Base-by-base conservation (phyloP, 2,888 invertebrate species). In the Caenorhabditis angaria region DNA sequence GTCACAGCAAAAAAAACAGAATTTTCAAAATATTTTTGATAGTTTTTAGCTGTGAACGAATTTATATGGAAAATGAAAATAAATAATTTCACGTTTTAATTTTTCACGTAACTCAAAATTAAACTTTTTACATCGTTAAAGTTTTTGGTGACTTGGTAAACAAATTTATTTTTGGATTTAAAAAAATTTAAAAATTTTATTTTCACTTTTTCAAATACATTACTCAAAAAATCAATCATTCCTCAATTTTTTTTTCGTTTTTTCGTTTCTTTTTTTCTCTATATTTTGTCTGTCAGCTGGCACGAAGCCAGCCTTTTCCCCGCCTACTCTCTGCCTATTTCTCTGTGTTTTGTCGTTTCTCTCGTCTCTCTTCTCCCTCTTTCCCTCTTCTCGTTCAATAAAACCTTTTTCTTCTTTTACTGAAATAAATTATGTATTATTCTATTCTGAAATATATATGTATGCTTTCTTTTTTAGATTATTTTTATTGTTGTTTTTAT, bases 221-320 rank as follows among this genome's bases (percentile, higher is more conserved):
- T 10, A 18, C 18, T 41, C 41, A 18, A 41, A 41, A 41, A 41
- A 41, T 29, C n/a, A 55, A 10, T 50, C 48, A 22, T 53, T 35
- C 22, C 58, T 35, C 25, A 51, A 10, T 14, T 62, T 48, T 3
- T 25, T 28, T 57, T n/a, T 29, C 32, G 20, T 24, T 25, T 20
- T 27, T 22, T 47, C 58, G 24, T 32, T 24, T 56, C n/a, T 27
- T 48, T 60, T 20, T 24, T 56, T 48, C 55, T 53, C 61, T 57
- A 20, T 56, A 35, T 55, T 47, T n/a, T 61, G 53, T 69, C 47
- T 65, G 66, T 71, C 71, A 66, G 66, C 71, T 67, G 65, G 66
- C 66, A 66, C 60, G 62, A 60, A 63, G 65, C 71, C 71, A 66
- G 59, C 55, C 18, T 18, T 41, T 41, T 18, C 41, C 18, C 41